Evolutionary conservation across 1,140 invertebrate species (phyloP).

Genomic region (Drosophila sucinea): DNA sequence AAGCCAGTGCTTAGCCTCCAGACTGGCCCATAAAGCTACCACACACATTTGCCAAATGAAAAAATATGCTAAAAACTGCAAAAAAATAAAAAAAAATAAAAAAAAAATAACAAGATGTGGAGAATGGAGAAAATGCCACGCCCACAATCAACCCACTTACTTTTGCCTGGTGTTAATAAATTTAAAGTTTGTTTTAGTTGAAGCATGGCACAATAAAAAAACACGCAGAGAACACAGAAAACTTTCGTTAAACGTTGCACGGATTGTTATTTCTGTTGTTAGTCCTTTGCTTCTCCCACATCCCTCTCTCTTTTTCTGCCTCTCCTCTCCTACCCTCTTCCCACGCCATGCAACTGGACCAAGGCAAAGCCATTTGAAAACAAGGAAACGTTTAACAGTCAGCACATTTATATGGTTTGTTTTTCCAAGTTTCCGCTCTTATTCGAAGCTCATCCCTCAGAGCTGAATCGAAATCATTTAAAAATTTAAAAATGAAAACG

Average conservation of each 20-base stretch:
- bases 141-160: slow-evolving; percentile 38
- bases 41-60: slow-evolving; percentile 54
- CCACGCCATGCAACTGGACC: slow-evolving; percentile 30
- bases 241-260: slow-evolving; percentile 76
- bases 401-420: slow-evolving; percentile 76
- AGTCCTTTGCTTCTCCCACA: slow-evolving; percentile 25
- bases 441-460: not conserved
- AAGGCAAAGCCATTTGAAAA: slow-evolving; percentile 37
- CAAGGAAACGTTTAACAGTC: slow-evolving; percentile 66
- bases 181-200: slow-evolving; percentile 74
- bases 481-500: not conserved
- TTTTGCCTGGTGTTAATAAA: slow-evolving; percentile 72
- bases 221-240: slow-evolving; percentile 62
- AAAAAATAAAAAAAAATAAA: slow-evolving; percentile 50
- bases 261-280: slow-evolving; percentile 64
- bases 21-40: slow-evolving; percentile 44
- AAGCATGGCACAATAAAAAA: slow-evolving; percentile 30
- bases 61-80: slow-evolving; percentile 57
- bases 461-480: not conserved
- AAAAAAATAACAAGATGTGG: not conserved
- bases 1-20: slow-evolving; percentile 48
- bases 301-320: not conserved
- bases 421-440: slow-evolving; percentile 40
- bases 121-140: slow-evolving; percentile 21
- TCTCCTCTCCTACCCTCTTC: not conserved